phyloP scores from a whole-genome alignment of 92 coral and sea anemone genomes.

The Hydrozoanthus gracilis region DNA sequence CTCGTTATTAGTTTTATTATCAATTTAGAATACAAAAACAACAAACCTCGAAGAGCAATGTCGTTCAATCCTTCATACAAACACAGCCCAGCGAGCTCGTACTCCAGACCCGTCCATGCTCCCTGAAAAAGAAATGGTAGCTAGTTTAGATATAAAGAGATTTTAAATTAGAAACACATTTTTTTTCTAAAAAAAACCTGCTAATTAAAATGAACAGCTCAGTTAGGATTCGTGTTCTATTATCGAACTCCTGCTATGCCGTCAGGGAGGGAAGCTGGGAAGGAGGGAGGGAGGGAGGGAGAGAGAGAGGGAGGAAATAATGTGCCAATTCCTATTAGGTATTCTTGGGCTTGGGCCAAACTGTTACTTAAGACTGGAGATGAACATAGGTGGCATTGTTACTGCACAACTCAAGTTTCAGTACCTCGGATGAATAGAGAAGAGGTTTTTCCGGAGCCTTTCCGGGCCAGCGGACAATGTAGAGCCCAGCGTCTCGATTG shows the following conservation, averaged over 20 bases:
- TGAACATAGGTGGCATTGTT: not conserved
- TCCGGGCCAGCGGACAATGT: constrained; percentile 73
- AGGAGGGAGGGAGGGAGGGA: too few relatives aligned
- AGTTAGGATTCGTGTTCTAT: too few relatives aligned
- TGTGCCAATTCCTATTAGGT: too few relatives aligned
- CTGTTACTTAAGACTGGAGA: not conserved
- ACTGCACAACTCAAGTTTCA: not conserved
- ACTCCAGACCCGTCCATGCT: constrained; percentile 94
- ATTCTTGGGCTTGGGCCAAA: too few relatives aligned
- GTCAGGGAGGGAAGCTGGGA: too few relatives aligned
- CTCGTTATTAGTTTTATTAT: not conserved
- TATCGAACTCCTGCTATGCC: too few relatives aligned
- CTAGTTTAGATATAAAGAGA: too few relatives aligned
- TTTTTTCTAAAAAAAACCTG: too few relatives aligned
- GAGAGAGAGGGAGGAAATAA: too few relatives aligned
- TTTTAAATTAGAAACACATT: too few relatives aligned
- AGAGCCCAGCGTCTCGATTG: constrained; percentile 86
- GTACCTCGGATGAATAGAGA: constrained; percentile 79
- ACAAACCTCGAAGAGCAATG: constrained; percentile 68
- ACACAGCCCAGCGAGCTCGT: constrained; percentile 84
- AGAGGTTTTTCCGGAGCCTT: constrained; percentile 65
- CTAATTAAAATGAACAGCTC: too few relatives aligned
- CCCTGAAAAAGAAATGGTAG: constrained; percentile 58
- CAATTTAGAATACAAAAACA: not conserved
- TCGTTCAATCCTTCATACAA: constrained; percentile 70